A percentile compares a stretch with the other conserved stretches of the same genome.
phyloP scores from a whole-genome alignment of 2,888 invertebrate species.

The Limnephilus marmoratus region DNA sequence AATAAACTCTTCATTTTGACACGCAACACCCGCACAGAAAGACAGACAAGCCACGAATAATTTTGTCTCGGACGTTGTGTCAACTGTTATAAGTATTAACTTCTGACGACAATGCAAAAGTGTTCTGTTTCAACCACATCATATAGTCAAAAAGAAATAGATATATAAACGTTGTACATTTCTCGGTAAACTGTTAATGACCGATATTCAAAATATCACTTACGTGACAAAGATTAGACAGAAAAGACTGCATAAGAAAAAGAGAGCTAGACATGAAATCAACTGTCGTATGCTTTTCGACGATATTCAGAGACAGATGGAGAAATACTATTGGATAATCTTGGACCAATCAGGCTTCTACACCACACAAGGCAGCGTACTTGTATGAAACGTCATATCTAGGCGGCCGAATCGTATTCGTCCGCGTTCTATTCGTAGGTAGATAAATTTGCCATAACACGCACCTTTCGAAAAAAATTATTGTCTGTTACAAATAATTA shows the following conservation, averaged over 20 bases:
- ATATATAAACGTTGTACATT: conserved; percentile 61
- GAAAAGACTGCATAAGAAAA: conserved; percentile 62
- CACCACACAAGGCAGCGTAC: conserved; percentile 72
- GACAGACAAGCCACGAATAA: conserved; percentile 77
- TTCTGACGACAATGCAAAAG: conserved; percentile 68
- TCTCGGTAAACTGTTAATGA: conserved; percentile 3
- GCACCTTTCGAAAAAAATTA: conserved; percentile 17
- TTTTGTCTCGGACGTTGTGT: conserved; percentile 66
- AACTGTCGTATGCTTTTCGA: conserved; percentile 65
- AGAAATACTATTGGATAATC: conserved; percentile 79
- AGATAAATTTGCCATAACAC: conserved; percentile 26
- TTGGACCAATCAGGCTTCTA: conserved; percentile 73
- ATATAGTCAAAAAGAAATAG: conserved; percentile 71
- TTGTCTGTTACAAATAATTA: background rate
- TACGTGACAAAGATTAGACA: background rate
- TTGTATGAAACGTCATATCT: conserved; percentile 50
- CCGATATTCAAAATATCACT: background rate
- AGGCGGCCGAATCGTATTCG: conserved; percentile 38
- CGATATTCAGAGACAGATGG: conserved; percentile 81
- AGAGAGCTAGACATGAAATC: conserved; percentile 69
- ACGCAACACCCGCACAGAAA: conserved; percentile 62
- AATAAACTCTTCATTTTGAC: conserved; percentile 61
- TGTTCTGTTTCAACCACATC: conserved; percentile 67
- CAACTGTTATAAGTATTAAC: conserved; percentile 67
- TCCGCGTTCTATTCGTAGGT: conserved; percentile 41